Evolutionary conservation across 2,113 vertebrate genomes (phyloP), one percentile per base, ranked within the genome.

Genomic region (Rhegmatorhina hoffmannsi): DNA sequence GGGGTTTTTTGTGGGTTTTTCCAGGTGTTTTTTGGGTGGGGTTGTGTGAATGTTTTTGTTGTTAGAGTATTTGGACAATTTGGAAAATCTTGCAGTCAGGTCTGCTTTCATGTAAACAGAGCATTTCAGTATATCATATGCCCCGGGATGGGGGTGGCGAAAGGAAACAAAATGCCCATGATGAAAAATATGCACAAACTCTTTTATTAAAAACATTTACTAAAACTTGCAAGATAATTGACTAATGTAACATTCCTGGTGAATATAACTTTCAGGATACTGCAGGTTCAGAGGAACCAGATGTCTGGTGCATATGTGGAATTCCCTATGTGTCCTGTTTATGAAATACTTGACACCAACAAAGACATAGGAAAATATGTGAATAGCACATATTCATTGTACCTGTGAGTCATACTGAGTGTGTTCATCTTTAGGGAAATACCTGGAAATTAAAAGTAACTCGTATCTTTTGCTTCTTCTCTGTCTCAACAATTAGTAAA

Each of bases 261-360:
- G 84, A 93, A 91, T 46, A 47, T 1, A 8, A 70, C 50, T 91
- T 96, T 87, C 29, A 85, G 66, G 76, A 64, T 53, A 53, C 66
- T 85, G 53, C 58, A 69, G 62, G 68, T 91, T 73, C 82, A 92
- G 90, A 85, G 29, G 50, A 85, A 79, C 26, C 92, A 95, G 90
- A 88, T 93, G 85, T 84, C 79, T 85, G 49, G 19, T 93, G 50
- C 70, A 43, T 89, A 87, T 88, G 50, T 59, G 56, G 59, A 85
- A 83, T 80, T 85, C 91, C 84, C 89, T 85, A 23, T 4, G 7
- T 69, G 82, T 80, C 43, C 50, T 70, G 34, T 58, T 90, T 73
- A 47, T 85, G 62, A 94, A 82, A 76, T 77, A 76, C 46, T 40
- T 85, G 47, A 91, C 55, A 80, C 33, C 55, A 72, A 50, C 67